phyloP scores from a whole-genome alignment of 2,888 invertebrate genomes.

The Drosophila pegasa region DNA sequence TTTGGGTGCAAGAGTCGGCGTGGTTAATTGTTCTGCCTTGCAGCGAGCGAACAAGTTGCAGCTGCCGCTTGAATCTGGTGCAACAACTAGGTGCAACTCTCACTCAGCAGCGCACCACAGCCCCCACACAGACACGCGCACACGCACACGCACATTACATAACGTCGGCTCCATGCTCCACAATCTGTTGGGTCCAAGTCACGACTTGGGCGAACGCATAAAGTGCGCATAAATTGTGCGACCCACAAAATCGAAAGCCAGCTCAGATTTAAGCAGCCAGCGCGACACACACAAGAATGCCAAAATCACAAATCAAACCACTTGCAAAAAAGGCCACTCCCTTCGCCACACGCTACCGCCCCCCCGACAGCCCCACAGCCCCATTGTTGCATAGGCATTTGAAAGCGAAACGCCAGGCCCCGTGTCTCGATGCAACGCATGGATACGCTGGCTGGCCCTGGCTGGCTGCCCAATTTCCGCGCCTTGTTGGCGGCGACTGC shows the following conservation, averaged over 20 bases:
- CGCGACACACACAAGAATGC: constrained; percentile 40
- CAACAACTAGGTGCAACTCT: constrained; percentile 51
- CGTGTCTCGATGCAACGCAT: constrained; percentile 35
- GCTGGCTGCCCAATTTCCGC: constrained; percentile 73
- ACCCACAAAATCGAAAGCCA: constrained; percentile 71
- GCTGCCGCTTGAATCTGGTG: constrained; percentile 42
- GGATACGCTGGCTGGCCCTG: constrained; percentile 45
- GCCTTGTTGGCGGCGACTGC: constrained; percentile 70
- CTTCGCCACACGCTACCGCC: neutral
- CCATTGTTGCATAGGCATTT: constrained; percentile 48
- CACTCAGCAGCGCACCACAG: constrained; percentile 37
- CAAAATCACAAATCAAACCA: constrained; percentile 61
- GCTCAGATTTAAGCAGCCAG: constrained; percentile 44
- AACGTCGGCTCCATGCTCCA: constrained; percentile 32
- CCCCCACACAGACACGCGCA: constrained; percentile 10
- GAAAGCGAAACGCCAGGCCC: constrained; percentile 48
- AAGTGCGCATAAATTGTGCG: constrained; percentile 77
- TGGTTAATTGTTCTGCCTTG: constrained; percentile 49
- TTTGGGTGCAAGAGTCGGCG: constrained; percentile 11
- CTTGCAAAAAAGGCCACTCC: constrained; percentile 45
- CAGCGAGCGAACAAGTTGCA: constrained; percentile 40
- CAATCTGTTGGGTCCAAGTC: constrained; percentile 51
- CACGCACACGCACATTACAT: constrained; percentile 44
- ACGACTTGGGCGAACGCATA: constrained; percentile 71
- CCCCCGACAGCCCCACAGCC: neutral